phyloP scores from a whole-genome alignment of 92 coral and sea anemone species.

The Epizoanthus stellaris region DNA sequence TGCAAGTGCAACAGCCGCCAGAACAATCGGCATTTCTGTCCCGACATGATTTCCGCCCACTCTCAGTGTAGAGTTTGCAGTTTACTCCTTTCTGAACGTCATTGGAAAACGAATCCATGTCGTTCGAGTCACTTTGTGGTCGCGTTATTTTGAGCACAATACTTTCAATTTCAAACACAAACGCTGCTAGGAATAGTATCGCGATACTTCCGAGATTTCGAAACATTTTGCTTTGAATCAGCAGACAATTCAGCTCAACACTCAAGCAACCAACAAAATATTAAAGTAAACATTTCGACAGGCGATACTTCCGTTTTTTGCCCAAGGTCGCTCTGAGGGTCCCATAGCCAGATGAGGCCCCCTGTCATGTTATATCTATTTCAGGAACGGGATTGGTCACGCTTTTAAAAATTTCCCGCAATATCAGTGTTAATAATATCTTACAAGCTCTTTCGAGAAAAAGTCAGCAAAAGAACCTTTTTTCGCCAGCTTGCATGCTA shows the following conservation, averaged over 20 bases:
- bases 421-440: no score
- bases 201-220: conserved; percentile 1
- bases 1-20: conserved; percentile 39
- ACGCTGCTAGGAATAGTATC: not conserved
- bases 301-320: not conserved
- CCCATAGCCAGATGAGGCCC: not conserved
- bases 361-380: not conserved
- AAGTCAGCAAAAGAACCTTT: no score
- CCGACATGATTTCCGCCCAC: not conserved
- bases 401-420: no score
- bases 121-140: conserved; percentile 1
- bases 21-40: not conserved
- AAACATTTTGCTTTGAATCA: not conserved
- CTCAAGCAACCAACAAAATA: not conserved
- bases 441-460: no score
- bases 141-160: not conserved
- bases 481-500: no score
- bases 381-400: not conserved
- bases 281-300: conserved; percentile 17
- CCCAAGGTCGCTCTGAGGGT: no score
- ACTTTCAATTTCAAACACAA: not conserved
- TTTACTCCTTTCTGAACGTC: not conserved
- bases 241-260: not conserved
- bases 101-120: conserved; percentile 7
- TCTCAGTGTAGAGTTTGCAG: not conserved